Evolutionary conservation across 1,140 invertebrate species (phyloP).

Genomic region (Piezodorus guildinii): DNA sequence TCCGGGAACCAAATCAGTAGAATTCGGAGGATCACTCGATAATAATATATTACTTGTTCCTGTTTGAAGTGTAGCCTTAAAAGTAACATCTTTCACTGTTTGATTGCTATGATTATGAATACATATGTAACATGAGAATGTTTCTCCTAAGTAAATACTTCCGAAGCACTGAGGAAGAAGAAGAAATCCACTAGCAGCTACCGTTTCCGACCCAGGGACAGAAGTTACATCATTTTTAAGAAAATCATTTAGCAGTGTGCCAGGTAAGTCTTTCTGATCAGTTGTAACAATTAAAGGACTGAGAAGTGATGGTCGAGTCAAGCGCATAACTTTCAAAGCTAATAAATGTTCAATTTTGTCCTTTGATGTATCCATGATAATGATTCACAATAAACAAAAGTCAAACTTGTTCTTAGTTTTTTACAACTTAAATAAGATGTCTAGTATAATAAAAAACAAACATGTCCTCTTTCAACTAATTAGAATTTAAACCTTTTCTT

Average conservation of each 20-base stretch:
- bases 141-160: conserved; percentile 88
- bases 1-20: conserved; percentile 59
- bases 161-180: conserved; percentile 91
- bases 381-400: too few relatives aligned
- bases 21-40: conserved; percentile 19
- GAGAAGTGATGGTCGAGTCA: conserved; percentile 75
- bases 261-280: conserved; percentile 73
- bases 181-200: conserved; percentile 77
- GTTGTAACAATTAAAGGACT: conserved; percentile 65
- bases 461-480: too few relatives aligned
- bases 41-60: conserved; percentile 14
- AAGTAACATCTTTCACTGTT: conserved; percentile 63
- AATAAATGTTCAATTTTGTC: too few relatives aligned
- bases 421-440: too few relatives aligned
- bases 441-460: too few relatives aligned
- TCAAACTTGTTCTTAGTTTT: too few relatives aligned
- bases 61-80: conserved; percentile 42
- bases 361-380: too few relatives aligned
- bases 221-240: conserved; percentile 64
- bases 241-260: conserved; percentile 62
- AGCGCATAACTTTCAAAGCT: conserved; percentile 66
- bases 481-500: too few relatives aligned
- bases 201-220: conserved; percentile 64
- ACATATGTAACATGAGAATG: conserved; percentile 94
- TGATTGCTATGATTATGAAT: conserved; percentile 89